Base-by-base conservation (phyloP, 1,140 invertebrate species). In the Dendrolimus kikuchii region DNA sequence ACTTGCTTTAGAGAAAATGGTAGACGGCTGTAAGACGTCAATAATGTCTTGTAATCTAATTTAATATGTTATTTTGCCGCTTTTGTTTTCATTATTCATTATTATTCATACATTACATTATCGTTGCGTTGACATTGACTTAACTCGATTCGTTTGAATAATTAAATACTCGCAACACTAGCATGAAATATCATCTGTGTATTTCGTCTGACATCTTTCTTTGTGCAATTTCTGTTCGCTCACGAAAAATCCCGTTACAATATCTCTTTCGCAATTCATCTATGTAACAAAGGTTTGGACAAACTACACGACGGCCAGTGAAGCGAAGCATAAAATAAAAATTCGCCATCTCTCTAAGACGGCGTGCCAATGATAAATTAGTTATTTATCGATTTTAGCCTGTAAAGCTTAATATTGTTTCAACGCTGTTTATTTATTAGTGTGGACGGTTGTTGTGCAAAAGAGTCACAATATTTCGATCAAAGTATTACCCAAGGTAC, bases 351-450 rank as follows among this genome's bases (percentile, higher is more conserved):
- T 52, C 73, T 69, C 64, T 71, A 64, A 73, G 69, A 72, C 68
- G 75, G 64, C 55, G 66, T 73, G 69, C 55, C 53, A 59, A 59
- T 62, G 46, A 43, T 49, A 38, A 43, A 51, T 49, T 49, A 37
- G 38, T 49, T 51, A 51, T 69, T 69, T 81, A 83, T 85, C 74
- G 81, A 85, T 85, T 83, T 80, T 83, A 74, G 70, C 65, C 70
- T 74, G 69, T 64, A 74, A 23, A 23, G 23, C 23, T 23, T 23
- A 23, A 23, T 23, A 70, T 72, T 79, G 68, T 74, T 77, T 81
- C 67, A 66, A 82, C 81, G 76, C 77, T 76, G 77, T 81, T 77
- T 71, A 79, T 79, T 79, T 81, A 78, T 71, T 77, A 81, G 71
- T 79, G 73, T 58, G 53, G 52, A 66, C 66, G 58, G 62, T 59